Evolutionary conservation across 2,888 invertebrate species (phyloP).

Genomic region (Anodontia alba): DNA sequence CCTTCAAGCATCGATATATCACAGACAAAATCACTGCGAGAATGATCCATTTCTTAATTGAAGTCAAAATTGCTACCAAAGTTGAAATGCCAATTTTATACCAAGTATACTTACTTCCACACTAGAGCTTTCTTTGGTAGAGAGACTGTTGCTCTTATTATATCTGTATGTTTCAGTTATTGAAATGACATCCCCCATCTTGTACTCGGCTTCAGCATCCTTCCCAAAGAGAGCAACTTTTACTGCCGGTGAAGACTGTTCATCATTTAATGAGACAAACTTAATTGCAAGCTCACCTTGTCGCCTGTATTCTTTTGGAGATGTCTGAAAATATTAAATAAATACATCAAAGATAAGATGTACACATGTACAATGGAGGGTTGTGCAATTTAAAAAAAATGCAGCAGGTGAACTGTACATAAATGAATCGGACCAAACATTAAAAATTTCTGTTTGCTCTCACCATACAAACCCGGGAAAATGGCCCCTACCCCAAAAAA

Average conservation of each 20-base stretch:
- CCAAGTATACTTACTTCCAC: constrained; percentile 27
- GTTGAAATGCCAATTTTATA: background rate
- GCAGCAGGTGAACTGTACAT: too few relatives aligned
- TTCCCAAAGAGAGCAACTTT: constrained; percentile 30
- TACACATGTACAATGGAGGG: background rate
- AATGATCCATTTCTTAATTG: too few relatives aligned
- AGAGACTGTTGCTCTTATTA: constrained; percentile 9
- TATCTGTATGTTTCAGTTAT: constrained; percentile 9
- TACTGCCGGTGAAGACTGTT: background rate
- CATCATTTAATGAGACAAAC: constrained; percentile 14
- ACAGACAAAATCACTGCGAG: too few relatives aligned
- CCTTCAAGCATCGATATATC: too few relatives aligned
- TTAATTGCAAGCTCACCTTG: constrained; percentile 11
- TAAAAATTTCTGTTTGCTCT: too few relatives aligned
- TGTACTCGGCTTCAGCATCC: constrained; percentile 12
- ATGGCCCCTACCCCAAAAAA: too few relatives aligned
- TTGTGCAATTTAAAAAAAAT: too few relatives aligned
- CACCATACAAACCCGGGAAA: too few relatives aligned
- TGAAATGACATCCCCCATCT: constrained; percentile 18
- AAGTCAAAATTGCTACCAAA: too few relatives aligned
- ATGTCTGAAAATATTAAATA: constrained; percentile 16
- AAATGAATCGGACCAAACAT: too few relatives aligned
- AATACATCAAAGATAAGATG: background rate
- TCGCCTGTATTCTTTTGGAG: constrained; percentile 8
- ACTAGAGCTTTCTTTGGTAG: constrained; percentile 13